A percentile compares a stretch with the other conserved stretches of the same genome.
Evolutionary conservation across 1,140 invertebrate species (phyloP).

Genomic region (Halesus radiatus): DNA sequence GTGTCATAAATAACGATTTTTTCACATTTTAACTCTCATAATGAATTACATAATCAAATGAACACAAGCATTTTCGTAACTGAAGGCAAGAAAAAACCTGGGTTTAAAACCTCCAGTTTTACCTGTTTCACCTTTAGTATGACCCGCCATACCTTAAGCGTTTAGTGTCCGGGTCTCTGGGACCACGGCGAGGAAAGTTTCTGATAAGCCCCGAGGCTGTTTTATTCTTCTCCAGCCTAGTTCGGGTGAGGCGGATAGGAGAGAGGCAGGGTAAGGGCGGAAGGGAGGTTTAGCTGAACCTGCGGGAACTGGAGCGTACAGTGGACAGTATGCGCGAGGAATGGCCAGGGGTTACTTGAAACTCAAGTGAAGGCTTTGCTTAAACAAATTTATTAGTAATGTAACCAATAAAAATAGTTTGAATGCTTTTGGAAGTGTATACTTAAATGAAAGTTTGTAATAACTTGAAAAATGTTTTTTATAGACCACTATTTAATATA

Average conservation of each 20-base stretch:
- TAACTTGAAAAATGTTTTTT: no score
- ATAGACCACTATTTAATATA: no score
- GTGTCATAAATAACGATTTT: no score
- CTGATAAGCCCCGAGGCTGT: slow-evolving; percentile 39
- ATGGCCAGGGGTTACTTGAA: not conserved
- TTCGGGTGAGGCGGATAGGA: slow-evolving; percentile 17
- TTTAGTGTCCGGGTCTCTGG: not conserved
- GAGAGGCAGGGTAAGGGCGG: not conserved
- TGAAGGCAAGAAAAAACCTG: not conserved
- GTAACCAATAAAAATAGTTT: no score
- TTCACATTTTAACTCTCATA: no score
- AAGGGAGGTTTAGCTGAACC: slow-evolving; percentile 41
- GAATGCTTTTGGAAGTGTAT: no score
- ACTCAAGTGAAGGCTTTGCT: no score
- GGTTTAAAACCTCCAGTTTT: not conserved
- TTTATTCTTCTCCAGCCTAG: slow-evolving; percentile 52
- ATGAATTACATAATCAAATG: no score
- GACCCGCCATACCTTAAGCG: slow-evolving; percentile 8
- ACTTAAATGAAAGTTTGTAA: no score
- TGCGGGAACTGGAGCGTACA: slow-evolving; percentile 54
- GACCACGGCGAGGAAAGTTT: slow-evolving; percentile 31
- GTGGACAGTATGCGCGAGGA: slow-evolving; percentile 42
- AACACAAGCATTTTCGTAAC: no score
- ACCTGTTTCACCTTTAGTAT: not conserved
- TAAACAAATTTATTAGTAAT: no score